Percentiles rank a stretch among this genome's conserved stretches.
These are phyloP conservation scores for Byasa hedistus DNA, from an alignment of 2,888 invertebrate species.

Conservation along the genomic window DNA sequence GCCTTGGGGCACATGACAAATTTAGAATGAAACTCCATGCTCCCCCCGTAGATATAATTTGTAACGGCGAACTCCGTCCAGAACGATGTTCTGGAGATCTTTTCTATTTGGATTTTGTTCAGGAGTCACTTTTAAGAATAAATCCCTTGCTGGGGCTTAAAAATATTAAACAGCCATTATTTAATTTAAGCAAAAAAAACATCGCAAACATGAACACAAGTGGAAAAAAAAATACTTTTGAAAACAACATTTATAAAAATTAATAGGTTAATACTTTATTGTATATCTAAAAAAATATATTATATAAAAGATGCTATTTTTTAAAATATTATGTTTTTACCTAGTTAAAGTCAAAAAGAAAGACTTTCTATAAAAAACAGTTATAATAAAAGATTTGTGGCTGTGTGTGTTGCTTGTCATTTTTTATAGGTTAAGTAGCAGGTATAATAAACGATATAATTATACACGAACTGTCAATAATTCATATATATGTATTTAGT, in stretches of 20 bases:
- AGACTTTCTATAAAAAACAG: too few relatives aligned
- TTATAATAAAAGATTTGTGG: too few relatives aligned
- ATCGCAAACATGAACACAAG: conserved; percentile 30
- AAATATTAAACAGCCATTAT: conserved; percentile 75
- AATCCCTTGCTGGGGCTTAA: conserved; percentile 60
- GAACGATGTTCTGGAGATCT: conserved; percentile 44
- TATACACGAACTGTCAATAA: too few relatives aligned
- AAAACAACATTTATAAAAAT: background rate
- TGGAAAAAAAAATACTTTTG: background rate
- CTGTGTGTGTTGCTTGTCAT: too few relatives aligned
- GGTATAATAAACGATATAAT: too few relatives aligned
- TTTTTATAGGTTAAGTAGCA: too few relatives aligned
- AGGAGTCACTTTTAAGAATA: conserved; percentile 53
- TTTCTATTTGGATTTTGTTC: conserved; percentile 43
- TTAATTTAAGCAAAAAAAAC: conserved; percentile 66
- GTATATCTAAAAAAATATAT: too few relatives aligned
- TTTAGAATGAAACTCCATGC: conserved; percentile 37
- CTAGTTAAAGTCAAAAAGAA: too few relatives aligned
- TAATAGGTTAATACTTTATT: too few relatives aligned
- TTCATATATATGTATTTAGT: too few relatives aligned
- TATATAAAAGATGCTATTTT: too few relatives aligned
- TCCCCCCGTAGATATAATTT: conserved; percentile 23
- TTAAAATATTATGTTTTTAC: too few relatives aligned
- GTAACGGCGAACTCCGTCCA: conserved; percentile 20
- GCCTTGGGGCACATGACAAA: conserved; percentile 52